A percentile compares a stretch with the other conserved stretches of the same genome.
phyloP scores from a whole-genome alignment of 2,113 vertebrate species.

The Grammomys dolichurus region DNA sequence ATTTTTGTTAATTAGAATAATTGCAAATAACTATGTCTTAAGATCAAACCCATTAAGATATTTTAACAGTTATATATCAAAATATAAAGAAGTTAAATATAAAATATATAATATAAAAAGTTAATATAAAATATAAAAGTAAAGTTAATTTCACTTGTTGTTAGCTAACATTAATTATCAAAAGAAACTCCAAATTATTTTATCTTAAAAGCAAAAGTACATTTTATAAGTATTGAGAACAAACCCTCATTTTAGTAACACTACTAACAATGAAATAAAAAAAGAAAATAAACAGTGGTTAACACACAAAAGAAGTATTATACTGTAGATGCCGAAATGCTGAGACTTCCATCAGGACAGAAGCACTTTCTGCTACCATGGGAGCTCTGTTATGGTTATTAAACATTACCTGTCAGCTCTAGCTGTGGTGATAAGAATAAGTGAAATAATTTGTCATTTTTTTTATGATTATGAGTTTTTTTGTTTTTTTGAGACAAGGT shows the following conservation, averaged over 20 bases:
- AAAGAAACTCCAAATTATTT: constrained; percentile 25
- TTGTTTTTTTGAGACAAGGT: too few species aligned
- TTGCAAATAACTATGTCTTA: constrained; percentile 45
- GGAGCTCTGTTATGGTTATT: neutral
- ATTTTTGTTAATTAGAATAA: constrained; percentile 39
- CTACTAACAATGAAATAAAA: neutral
- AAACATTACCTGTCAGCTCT: constrained; percentile 29
- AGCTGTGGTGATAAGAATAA: neutral
- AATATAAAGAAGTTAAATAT: too few species aligned
- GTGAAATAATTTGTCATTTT: neutral
- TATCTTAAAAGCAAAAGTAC: constrained; percentile 42
- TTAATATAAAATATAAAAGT: neutral
- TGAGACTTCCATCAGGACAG: neutral
- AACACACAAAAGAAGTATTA: neutral
- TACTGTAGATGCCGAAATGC: neutral
- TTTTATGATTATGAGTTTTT: neutral
- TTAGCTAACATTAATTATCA: neutral
- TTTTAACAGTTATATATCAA: constrained; percentile 5
- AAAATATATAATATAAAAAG: too few species aligned
- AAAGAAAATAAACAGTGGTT: neutral
- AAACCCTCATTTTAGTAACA: neutral
- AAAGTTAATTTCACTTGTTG: constrained; percentile 20
- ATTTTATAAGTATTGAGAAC: neutral
- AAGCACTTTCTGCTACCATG: neutral
- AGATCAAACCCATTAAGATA: constrained; percentile 16